Evolutionary conservation across 2,797 vertebrate genomes (phyloP), one percentile per base, ranked within the genome.

Genomic region (Fistularia tabacaria): DNA sequence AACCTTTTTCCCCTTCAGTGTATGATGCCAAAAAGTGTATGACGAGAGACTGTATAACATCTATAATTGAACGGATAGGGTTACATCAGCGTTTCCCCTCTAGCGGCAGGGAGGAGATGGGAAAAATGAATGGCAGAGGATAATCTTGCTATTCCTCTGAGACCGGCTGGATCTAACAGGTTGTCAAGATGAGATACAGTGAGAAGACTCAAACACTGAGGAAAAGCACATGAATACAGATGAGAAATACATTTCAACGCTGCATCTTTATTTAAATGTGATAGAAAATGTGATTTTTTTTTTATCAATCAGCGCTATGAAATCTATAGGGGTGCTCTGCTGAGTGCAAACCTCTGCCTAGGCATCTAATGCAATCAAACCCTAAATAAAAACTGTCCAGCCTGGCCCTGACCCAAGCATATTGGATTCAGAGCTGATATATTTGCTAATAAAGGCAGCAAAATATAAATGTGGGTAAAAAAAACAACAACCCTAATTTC

Each of bases 81-180:
- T 64, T 71, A 68, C 71, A 73, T 54, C 66, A 49, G 48, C 38
- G 47, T 75, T 68, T 71, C 14, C 81, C 73, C 73, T 51, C 59
- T 62, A 67, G 72, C 54, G 45, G 65, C 64, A 57, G 75, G 57
- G 56, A 45, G 70, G 55, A 81, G 74, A 76, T 70, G 75, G 69
- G 81, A 80, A 74, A 73, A 64, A 79, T 73, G 71, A 81, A 76
- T 69, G 73, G 50, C 73, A 59, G 65, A 46, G 64, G 68, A 75
- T 79, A 77, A 77, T 84, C 64, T 57, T 14, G 37, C 40, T 69
- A 46, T 73, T 71, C 79, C 77, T 71, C 43, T 46, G 72, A 74
- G 82, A 79, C 39, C 41, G 56, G 46, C 59, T 81, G 72, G 7
- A 82, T 81, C 74, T 80, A 79, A 87, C 75, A 81, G 68, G 75